Evolutionary conservation across 2,113 vertebrate species (phyloP), one percentile per base, ranked within the genome.

Genomic region (Syrrhaptes paradoxus): DNA sequence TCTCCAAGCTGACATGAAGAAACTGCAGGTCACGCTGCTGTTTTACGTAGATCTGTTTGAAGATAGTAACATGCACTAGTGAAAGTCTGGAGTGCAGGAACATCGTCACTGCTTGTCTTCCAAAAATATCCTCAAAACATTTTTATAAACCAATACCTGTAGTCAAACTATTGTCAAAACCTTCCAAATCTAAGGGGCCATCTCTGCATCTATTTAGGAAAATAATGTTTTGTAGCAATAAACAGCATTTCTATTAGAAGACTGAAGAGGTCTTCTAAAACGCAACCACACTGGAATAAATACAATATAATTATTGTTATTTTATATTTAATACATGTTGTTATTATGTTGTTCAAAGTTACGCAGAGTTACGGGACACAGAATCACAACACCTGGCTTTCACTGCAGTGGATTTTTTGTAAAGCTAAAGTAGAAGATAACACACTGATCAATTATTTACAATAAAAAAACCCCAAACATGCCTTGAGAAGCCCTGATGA

Each of bases 11-110:
- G 86, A 98, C 62, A 71, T 98, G 98, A 65, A 99, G 96, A 91
- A 99, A 98, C 78, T 99, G 98, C 51, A 99, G 97, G 86, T 99
- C 98, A 62, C 90, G 97, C 71, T 98, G 98, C 95, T 99, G 99
- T 89, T 98, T 99, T 55, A 98, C 85, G 66, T 98, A 99, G 86
- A 99, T 98, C 99, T 99, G 96, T 58, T 55, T n/a, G 14, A 28
- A 94, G 90, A 96, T 7, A 97, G 85, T 9, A 61, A 90, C 11
- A 76, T 9, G 5, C 77, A 67, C 54, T 18, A 85, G 41, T 62
- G 57, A 31, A 72, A 62, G 16, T 17, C 48, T 73, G 55, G 32
- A 87, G 31, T 9, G 17, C 55, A 90, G 29, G n/a, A 71, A 52
- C 29, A n/a, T 6, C 41, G 62, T 6, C 70, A 71, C 5, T 22